These are phyloP conservation scores for Scolopax bukidnonensis DNA, from an alignment of 2,797 vertebrate species.

Conservation along the genomic window DNA sequence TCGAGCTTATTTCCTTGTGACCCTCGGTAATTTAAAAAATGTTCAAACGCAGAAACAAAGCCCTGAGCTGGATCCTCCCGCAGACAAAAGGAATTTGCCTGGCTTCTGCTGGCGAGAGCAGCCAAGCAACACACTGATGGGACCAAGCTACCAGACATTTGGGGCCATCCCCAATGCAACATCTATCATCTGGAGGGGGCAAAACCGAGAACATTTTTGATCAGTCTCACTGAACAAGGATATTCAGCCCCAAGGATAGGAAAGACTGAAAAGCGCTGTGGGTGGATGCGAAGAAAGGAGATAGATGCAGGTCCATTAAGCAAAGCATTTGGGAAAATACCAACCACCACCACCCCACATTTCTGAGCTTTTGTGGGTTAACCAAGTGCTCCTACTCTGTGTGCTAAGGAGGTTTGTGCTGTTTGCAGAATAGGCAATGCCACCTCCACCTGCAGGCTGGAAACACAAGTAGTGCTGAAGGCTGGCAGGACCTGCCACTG, in stretches of 20 bases:
- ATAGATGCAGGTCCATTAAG: background rate
- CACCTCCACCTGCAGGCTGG: background rate
- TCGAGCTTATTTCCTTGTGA: background rate
- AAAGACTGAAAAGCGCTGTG: background rate
- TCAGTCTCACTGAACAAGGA: background rate
- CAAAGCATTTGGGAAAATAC: background rate
- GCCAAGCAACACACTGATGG: background rate
- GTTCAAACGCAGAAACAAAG: slow-evolving; percentile 2
- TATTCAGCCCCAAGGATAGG: background rate
- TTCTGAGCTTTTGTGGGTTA: background rate
- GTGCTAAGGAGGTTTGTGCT: background rate
- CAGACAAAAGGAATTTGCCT: slow-evolving; percentile 46
- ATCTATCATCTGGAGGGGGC: background rate
- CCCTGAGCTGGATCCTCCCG: background rate
- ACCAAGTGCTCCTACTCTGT: background rate
- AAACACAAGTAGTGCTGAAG: background rate
- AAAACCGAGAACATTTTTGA: background rate
- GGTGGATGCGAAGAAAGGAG: background rate
- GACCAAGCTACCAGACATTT: background rate
- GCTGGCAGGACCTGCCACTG: background rate
- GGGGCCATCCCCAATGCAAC: background rate
- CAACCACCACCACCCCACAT: background rate
- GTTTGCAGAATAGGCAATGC: background rate
- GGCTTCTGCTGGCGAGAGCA: background rate
- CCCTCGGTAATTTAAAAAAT: background rate